These are phyloP conservation scores for Lamellibrachia luymesi DNA, from an alignment of 1,140 invertebrate genomes.

Conservation along the genomic window DNA sequence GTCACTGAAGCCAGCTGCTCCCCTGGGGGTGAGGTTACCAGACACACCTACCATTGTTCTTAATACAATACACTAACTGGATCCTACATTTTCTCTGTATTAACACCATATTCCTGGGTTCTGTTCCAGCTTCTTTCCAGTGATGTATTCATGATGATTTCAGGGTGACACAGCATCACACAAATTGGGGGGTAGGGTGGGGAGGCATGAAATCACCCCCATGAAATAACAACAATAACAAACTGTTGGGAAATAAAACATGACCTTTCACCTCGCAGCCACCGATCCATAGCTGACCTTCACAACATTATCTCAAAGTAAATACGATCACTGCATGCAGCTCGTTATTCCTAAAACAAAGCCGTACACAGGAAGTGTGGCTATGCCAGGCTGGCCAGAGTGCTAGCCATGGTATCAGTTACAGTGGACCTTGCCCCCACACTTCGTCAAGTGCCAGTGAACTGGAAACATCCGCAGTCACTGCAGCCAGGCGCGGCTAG, in stretches of 20 bases:
- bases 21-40: neutral
- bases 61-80: neutral
- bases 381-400: neutral
- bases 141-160: neutral
- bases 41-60: neutral
- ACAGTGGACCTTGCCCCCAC: neutral
- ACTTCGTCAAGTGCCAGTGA: neutral
- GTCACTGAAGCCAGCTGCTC: neutral
- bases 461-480: neutral
- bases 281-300: neutral
- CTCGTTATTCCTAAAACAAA: neutral
- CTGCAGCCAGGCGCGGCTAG: neutral
- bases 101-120: neutral
- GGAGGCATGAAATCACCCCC: neutral
- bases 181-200: neutral
- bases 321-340: neutral
- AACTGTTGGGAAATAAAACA: no score
- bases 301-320: neutral
- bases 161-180: neutral
- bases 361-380: neutral
- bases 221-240: neutral
- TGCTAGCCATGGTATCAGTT: neutral
- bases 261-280: neutral
- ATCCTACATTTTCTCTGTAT: neutral
- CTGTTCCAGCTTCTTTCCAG: neutral